A percentile compares a stretch with the other conserved stretches of the same genome.
phyloP scores from a whole-genome alignment of 2,113 vertebrate genomes.

The Corvus moneduloides region DNA sequence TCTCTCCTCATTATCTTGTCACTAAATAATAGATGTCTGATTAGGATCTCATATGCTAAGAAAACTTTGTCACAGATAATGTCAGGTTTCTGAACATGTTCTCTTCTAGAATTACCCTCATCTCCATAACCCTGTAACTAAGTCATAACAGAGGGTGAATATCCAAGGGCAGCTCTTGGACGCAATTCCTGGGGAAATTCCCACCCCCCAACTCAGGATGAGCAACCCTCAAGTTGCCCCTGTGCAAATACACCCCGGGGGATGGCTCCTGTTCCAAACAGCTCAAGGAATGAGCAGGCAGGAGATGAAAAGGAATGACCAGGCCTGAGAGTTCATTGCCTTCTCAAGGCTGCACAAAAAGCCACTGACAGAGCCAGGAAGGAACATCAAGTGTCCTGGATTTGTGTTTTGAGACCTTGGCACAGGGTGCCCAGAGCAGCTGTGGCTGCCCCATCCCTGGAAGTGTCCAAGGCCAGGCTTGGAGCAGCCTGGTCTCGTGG shows the following conservation, averaged over 20 bases:
- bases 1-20: background rate
- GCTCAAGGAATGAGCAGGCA: background rate
- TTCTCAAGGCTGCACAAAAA: background rate
- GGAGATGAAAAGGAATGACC: background rate
- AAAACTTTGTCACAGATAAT: background rate
- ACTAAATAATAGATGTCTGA: constrained; percentile 23
- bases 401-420: background rate
- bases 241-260: background rate
- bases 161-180: background rate
- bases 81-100: constrained; percentile 16
- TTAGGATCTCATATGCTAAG: background rate
- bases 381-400: background rate
- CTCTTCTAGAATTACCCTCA: background rate
- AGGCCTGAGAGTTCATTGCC: background rate
- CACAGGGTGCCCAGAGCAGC: background rate
- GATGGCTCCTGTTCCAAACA: background rate
- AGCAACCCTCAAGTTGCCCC: background rate
- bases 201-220: background rate
- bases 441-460: background rate
- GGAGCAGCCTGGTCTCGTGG: background rate
- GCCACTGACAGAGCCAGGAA: background rate
- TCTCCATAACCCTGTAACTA: background rate
- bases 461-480: background rate
- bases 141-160: background rate
- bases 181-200: background rate